Evolutionary conservation across 2,888 invertebrate genomes (phyloP), one percentile per base, ranked within the genome.

Genomic region (Pycnomerus fuliginosus): DNA sequence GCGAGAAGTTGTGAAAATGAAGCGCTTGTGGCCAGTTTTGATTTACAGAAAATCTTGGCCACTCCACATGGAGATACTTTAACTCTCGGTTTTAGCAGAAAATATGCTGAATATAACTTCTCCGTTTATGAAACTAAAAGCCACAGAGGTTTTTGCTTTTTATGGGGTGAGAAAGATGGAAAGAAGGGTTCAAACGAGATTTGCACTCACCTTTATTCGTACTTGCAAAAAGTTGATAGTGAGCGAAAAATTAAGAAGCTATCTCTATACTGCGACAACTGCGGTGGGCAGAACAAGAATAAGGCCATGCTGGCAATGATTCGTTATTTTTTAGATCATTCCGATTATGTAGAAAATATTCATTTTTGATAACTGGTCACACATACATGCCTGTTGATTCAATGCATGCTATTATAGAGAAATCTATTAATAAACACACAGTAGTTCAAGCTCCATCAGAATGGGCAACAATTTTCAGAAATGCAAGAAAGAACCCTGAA

Each of bases 381-480:
- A 64, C 62, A 5, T 20, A 58, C 38, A 67, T 68, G 66, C 60
- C 65, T 3, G 64, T 65, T 1, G 66, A 65, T 39, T 50, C 41
- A 17, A 53, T 62, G 3, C 62, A 67, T 47, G 58, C 60, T 20
- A 52, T 54, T 15, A 62, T 62, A 15, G 61, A 62, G 45, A 54
- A 44, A 1, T 44, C 28, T 35, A 33, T 57, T 10, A 56, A 48
- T 38, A 56, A 53, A 11, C 55, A 47, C 20, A 20, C 11, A 16
- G 60, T 52, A 5, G 48, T 64, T 28, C 60, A 51, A 16, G 64
- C 64, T 24, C 63, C 63, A 34, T 64, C 62, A 17, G 61, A 65
- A 51, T 64, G 62, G 61, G 47, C 44, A 31, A 64, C 59, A 56
- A 48, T 47, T 10, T 37, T 50, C 15, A 16, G 30, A 3, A 44